These are phyloP conservation scores for Hirtodrosophila duncani DNA, from an alignment of 2,888 invertebrate genomes.

Conservation along the genomic window DNA sequence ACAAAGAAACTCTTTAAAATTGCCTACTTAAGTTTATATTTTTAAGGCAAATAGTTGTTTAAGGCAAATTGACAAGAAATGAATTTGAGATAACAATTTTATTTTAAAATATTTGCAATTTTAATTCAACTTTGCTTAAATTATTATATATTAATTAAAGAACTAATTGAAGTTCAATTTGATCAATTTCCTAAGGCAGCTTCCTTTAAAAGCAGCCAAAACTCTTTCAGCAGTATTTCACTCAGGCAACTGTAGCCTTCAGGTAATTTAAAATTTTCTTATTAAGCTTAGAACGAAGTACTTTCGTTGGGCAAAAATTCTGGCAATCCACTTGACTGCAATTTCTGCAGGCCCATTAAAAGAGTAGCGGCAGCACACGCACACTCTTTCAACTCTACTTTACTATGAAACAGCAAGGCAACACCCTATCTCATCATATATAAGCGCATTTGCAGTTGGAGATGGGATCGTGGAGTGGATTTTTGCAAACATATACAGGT, in stretches of 20 bases:
- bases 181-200: not conserved
- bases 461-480: too few species aligned
- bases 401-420: too few species aligned
- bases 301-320: conserved; percentile 1
- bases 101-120: not conserved
- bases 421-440: too few species aligned
- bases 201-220: too few species aligned
- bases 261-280: conserved; percentile 33
- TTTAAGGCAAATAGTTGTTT: conserved; percentile 3
- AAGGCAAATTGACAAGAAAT: conserved; percentile 15
- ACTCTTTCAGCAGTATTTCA: too few species aligned
- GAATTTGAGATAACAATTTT: conserved; percentile 17
- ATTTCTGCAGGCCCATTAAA: conserved; percentile 7
- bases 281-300: conserved; percentile 27
- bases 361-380: conserved; percentile 1
- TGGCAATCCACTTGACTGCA: conserved; percentile 33
- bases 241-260: conserved; percentile 13
- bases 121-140: not conserved
- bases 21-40: too few species aligned
- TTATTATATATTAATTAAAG: too few species aligned
- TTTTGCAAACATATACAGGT: too few species aligned
- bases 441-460: too few species aligned
- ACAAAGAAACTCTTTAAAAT: too few species aligned
- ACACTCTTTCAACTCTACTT: too few species aligned
- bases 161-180: not conserved